A percentile compares a stretch with the other conserved stretches of the same genome.
Evolutionary conservation across 2,797 vertebrate genomes (phyloP).

Genomic region (Tenualosa thibaudeaui): DNA sequence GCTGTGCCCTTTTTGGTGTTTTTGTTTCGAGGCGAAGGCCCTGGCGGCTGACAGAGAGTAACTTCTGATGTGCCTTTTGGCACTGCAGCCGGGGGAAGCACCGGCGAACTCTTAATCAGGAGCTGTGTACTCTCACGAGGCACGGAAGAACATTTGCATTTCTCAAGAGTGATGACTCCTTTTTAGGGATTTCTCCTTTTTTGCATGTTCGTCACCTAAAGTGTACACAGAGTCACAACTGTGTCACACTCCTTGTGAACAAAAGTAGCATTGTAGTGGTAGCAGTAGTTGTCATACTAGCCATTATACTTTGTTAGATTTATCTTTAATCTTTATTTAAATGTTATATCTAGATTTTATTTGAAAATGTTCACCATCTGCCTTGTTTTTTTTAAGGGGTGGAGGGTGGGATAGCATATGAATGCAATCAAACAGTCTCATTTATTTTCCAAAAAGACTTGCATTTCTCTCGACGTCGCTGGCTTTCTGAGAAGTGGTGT

Average conservation of each 20-base stretch:
- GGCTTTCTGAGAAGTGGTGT: slow-evolving; percentile 37
- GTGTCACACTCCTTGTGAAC: background rate
- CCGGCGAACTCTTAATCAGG: slow-evolving; percentile 55
- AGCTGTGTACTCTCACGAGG: slow-evolving; percentile 42
- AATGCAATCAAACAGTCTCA: background rate
- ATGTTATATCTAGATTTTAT: too few relatives aligned
- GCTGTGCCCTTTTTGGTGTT: slow-evolving; percentile 29
- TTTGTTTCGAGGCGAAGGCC: slow-evolving; percentile 7
- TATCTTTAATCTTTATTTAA: too few relatives aligned
- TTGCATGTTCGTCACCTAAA: background rate
- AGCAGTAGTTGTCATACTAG: too few relatives aligned
- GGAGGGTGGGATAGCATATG: background rate
- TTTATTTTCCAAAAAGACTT: background rate
- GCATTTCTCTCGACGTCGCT: background rate
- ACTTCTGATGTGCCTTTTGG: slow-evolving; percentile 15
- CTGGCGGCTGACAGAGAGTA: background rate
- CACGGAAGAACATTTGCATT: slow-evolving; percentile 33
- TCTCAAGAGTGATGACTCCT: slow-evolving; percentile 28
- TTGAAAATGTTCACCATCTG: background rate
- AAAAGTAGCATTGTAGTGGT: background rate
- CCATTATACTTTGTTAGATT: too few relatives aligned
- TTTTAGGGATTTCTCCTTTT: slow-evolving; percentile 25
- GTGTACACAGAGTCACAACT: background rate
- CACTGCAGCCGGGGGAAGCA: slow-evolving; percentile 62
- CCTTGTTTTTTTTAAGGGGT: background rate